Percentiles rank a stretch among this genome's conserved stretches.
These are phyloP conservation scores for Lycaon pictus DNA, from an alignment of 2,113 vertebrate genomes.

Conservation along the genomic window DNA sequence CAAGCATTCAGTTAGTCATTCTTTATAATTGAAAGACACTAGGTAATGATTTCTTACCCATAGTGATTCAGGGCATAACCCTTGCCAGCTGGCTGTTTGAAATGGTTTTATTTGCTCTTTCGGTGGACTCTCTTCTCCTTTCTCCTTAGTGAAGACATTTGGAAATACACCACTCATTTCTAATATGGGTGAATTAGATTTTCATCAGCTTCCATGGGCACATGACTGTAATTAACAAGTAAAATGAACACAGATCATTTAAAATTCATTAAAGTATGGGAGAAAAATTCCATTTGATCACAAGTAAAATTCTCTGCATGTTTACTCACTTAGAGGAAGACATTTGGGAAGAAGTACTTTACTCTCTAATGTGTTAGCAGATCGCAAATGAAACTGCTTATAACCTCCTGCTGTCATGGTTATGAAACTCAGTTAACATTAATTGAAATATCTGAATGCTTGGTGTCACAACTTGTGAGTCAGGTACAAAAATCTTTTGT, in stretches of 20 bases:
- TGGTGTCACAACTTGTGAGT: not conserved
- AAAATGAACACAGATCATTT: constrained; percentile 70
- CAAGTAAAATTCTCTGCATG: constrained; percentile 49
- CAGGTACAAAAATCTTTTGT: not conserved
- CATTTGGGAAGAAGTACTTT: constrained; percentile 54
- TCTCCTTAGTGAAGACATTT: constrained; percentile 68
- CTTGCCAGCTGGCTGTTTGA: not conserved
- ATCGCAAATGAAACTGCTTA: constrained; percentile 16
- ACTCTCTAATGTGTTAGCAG: not conserved
- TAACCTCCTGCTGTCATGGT: not conserved
- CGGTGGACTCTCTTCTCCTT: constrained; percentile 42
- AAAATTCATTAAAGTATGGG: constrained; percentile 60
- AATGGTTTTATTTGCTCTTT: not conserved
- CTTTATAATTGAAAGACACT: not conserved
- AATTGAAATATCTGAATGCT: not conserved
- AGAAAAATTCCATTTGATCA: constrained; percentile 53
- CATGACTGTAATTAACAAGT: constrained; percentile 68
- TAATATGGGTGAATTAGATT: constrained; percentile 61
- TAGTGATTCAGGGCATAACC: not conserved
- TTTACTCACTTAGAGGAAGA: constrained; percentile 50
- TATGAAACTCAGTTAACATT: constrained; percentile 22
- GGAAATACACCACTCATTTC: constrained; percentile 28
- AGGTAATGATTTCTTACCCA: not conserved
- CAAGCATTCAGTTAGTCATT: not conserved
- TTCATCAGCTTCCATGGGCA: constrained; percentile 65